These are phyloP conservation scores for Microtus pennsylvanicus DNA, from an alignment of 2,113 vertebrate genomes.

Conservation along the genomic window DNA sequence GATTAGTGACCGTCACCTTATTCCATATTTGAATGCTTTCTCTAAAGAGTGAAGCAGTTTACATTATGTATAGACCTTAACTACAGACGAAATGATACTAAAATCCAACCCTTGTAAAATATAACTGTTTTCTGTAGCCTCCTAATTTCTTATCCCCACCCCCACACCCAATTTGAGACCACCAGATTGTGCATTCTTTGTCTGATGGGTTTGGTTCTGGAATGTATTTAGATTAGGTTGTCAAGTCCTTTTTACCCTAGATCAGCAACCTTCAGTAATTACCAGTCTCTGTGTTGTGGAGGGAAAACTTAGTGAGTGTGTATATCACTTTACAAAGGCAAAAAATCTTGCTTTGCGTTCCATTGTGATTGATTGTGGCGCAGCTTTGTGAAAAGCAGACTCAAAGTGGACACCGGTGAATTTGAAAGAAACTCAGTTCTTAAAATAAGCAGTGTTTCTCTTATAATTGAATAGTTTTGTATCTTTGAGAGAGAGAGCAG, in stretches of 20 bases:
- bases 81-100: not conserved
- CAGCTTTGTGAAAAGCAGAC: slow-evolving; percentile 22
- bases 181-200: slow-evolving; percentile 37
- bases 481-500: slow-evolving; percentile 38
- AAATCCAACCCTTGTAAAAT: slow-evolving; percentile 51
- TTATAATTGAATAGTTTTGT: slow-evolving; percentile 49
- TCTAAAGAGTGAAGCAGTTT: slow-evolving; percentile 43
- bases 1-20: slow-evolving; percentile 17
- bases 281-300: slow-evolving; percentile 54
- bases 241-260: slow-evolving; percentile 53
- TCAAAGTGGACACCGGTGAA: slow-evolving; percentile 20
- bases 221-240: slow-evolving; percentile 52
- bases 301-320: slow-evolving; percentile 43
- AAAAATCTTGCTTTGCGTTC: slow-evolving; percentile 48
- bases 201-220: slow-evolving; percentile 52
- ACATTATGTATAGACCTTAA: slow-evolving; percentile 12
- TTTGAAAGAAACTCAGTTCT: slow-evolving; percentile 53
- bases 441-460: slow-evolving; percentile 54
- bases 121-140: not conserved
- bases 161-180: not conserved
- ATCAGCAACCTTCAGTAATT: slow-evolving; percentile 56
- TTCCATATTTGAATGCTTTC: slow-evolving; percentile 9
- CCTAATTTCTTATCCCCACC: slow-evolving; percentile 4
- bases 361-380: slow-evolving; percentile 39
- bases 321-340: slow-evolving; percentile 45